Evolutionary conservation across 2,113 vertebrate genomes (phyloP).

Genomic region (Syrrhaptes paradoxus): DNA sequence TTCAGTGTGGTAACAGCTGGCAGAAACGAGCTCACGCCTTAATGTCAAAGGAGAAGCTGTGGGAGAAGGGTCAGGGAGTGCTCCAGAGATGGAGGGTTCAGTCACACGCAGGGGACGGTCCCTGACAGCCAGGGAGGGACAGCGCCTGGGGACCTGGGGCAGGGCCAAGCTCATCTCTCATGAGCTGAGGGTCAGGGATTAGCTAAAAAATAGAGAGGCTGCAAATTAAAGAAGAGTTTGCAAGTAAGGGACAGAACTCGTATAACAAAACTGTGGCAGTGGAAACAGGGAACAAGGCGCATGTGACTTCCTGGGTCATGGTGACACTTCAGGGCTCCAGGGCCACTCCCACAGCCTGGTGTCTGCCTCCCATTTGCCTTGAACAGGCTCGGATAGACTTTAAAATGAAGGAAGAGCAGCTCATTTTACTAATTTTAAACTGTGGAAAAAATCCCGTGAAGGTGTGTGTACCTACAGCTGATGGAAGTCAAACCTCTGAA

Average conservation of each 20-base stretch:
- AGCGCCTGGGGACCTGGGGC: background rate
- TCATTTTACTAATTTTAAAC: background rate
- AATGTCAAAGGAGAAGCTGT: background rate
- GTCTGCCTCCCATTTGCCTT: background rate
- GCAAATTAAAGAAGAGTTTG: background rate
- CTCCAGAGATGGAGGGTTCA: background rate
- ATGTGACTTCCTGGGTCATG: background rate
- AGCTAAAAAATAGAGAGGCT: background rate
- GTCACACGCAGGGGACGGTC: background rate
- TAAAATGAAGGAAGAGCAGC: background rate
- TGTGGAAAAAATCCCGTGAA: background rate
- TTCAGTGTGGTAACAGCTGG: background rate
- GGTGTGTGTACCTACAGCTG: background rate
- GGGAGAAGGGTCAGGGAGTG: background rate
- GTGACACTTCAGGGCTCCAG: background rate
- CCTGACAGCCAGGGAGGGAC: no score
- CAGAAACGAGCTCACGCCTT: background rate
- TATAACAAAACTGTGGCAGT: fast-evolving
- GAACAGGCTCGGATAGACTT: background rate
- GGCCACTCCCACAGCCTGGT: background rate
- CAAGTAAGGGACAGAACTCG: background rate
- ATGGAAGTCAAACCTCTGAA: slow-evolving; percentile 41
- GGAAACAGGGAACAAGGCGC: background rate
- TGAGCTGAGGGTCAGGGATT: background rate
- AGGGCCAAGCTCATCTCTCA: background rate